Percentiles rank a stretch among this genome's conserved stretches.
These are phyloP conservation scores for Vidua macroura DNA, from an alignment of 2,113 vertebrate species.

Conservation along the genomic window DNA sequence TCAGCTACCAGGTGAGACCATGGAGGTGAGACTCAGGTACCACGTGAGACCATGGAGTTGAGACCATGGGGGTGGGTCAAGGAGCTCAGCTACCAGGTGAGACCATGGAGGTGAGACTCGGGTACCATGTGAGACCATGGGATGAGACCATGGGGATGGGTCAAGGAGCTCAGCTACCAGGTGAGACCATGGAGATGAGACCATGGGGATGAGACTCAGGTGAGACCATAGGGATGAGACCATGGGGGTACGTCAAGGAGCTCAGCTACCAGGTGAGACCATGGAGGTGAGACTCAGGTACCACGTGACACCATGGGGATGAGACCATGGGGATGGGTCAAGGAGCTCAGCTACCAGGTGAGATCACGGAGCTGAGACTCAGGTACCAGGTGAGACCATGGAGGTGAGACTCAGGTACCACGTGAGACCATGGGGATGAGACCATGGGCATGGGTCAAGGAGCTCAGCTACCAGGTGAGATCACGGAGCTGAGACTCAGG, in stretches of 20 bases:
- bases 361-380: too few relatives aligned
- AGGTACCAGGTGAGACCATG: background rate
- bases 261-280: too few relatives aligned
- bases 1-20: constrained; percentile 70
- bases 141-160: background rate
- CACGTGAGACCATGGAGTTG: too few relatives aligned
- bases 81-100: too few relatives aligned
- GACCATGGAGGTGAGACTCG: background rate
- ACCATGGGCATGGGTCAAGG: too few relatives aligned
- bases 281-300: too few relatives aligned
- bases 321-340: background rate
- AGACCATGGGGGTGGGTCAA: too few relatives aligned
- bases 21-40: background rate
- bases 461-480: background rate
- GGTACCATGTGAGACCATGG: constrained; percentile 69
- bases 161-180: constrained; percentile 46
- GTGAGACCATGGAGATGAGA: background rate
- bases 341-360: constrained; percentile 60
- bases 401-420: constrained; percentile 64
- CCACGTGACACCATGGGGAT: too few relatives aligned
- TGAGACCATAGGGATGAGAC: background rate
- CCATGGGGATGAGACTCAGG: background rate
- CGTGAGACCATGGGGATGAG: constrained; percentile 65
- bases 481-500: too few relatives aligned
- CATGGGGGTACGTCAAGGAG: too few relatives aligned